Evolutionary conservation across 1,140 invertebrate genomes (phyloP).

Genomic region (Hyphantria cunea): DNA sequence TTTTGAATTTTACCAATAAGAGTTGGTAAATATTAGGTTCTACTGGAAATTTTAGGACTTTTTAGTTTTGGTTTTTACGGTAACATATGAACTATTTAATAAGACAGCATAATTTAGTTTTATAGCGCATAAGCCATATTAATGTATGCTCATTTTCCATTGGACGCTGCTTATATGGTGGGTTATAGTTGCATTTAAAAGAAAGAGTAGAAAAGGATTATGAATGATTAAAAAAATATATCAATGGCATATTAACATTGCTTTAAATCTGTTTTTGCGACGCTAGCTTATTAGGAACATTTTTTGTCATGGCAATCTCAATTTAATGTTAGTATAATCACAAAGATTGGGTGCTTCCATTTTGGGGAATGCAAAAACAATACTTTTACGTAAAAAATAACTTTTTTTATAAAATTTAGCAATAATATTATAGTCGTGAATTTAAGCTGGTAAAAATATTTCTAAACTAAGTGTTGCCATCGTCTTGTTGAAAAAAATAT

Average conservation of each 20-base stretch:
- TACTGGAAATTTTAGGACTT: no score
- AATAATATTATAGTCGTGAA: slow-evolving; percentile 19
- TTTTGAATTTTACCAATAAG: no score
- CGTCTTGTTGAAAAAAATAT: slow-evolving; percentile 22
- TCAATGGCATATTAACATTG: slow-evolving; percentile 18
- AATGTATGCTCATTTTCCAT: slow-evolving; percentile 61
- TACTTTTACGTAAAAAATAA: slow-evolving; percentile 1
- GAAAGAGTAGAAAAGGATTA: slow-evolving; percentile 72
- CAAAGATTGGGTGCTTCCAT: slow-evolving; percentile 46
- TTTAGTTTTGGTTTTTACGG: no score
- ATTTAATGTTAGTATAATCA: slow-evolving; percentile 12
- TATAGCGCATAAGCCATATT: slow-evolving; percentile 18
- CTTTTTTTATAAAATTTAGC: slow-evolving; percentile 15
- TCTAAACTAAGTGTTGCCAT: slow-evolving; percentile 25
- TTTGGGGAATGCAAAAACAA: slow-evolving; percentile 37
- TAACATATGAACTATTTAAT: slow-evolving; percentile 1
- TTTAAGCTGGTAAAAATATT: slow-evolving; percentile 1
- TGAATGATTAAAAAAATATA: slow-evolving; percentile 59
- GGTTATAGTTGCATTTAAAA: slow-evolving; percentile 76
- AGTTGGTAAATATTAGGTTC: no score
- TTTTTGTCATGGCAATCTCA: slow-evolving; percentile 33
- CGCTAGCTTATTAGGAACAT: slow-evolving; percentile 59
- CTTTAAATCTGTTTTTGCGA: slow-evolving; percentile 45
- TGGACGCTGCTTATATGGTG: slow-evolving; percentile 76
- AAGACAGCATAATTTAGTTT: no score